Evolutionary conservation across 2,797 vertebrate species (phyloP), one percentile per base, ranked within the genome.

Genomic region (Sparus aurata): DNA sequence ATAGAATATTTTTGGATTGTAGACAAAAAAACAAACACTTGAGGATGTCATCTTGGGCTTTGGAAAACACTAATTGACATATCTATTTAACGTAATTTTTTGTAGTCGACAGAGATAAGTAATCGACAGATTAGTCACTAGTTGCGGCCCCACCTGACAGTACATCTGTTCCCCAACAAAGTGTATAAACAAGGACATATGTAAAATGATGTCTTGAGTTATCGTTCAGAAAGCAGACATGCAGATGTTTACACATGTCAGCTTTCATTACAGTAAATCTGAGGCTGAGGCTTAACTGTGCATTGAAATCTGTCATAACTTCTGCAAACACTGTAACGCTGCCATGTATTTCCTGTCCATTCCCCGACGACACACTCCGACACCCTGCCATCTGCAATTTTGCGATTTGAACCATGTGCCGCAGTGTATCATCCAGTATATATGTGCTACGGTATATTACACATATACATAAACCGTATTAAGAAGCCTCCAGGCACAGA

Each of bases 401-500:
- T 18, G 11, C 58, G 46, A 6, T 41, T 59, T 47, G 34, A 77
- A 15, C 45, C 47, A 18, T 43, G 62, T 45, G 30, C 64, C 47
- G 50, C 30, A 49, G 25, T 27, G 2, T 30, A 69, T 79, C 16
- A 65, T 0, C 38, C 60, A 65, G 46, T 34, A 54, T 27, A 50
- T 49, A 75, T 55, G 41, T 57, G 25, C 59, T 55, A 41, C 12
- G 0, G 23, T 54, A 16, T 25, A 61, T 73, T 57, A 72, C 17
- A 67, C 18, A 79, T n/a, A 55, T 12, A 41, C 47, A 63, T 23
- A 46, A 30, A 18, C 15, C 57, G 27, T 47, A 75, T 34, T 22
- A 62, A 20, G 8, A 34, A 20, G 10, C 55, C 73, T 75, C n/a
- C 41, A 68, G 60, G 60, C 73, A 64, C 49, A 73, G 54, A 77